Base-by-base conservation (phyloP, 2,888 invertebrate species). In the Melanostoma scalare region DNA sequence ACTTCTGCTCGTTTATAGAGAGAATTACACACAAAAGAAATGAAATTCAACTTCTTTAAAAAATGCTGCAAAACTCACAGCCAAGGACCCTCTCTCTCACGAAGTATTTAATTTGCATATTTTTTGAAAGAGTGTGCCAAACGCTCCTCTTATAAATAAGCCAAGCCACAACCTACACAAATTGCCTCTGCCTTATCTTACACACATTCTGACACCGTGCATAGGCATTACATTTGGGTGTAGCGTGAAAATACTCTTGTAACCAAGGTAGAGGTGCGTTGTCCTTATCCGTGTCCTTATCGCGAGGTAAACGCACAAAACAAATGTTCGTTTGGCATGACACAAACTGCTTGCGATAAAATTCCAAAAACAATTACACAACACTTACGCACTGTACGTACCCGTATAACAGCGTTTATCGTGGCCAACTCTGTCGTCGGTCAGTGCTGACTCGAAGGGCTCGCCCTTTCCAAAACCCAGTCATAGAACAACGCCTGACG, bases 321-420 rank as follows among this genome's bases (percentile, higher is more conserved):
- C 84, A 84, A 84, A 75, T 78, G 84, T 84, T 84, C 84, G 60
- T 74, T 84, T 71, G 78, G 84, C 84, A 84, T 84, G 84, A 78
- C 74, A 84, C 74, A 74, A 63, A 84, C 74, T 65, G 74, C 69
- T 69, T 71, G 78, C 56, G 78, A 84, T 84, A 78, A 78, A 74
- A 44, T 68, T 71, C 69, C 60, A 56, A 53, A 67, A 78, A 78
- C 67, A 84, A 84, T 78, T 77, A 74, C 68, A 50, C 35, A 84
- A 78, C 71, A 69, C 71, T 78, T 78, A 78, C 78, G 74, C 74
- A 50, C 53, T 35, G 31, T 50, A 38, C 31, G 8, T 31, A 8
- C 2, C 20, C 33, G 9, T 42, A 30, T 56, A 40, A 46, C 35
- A 30, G 42, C 46, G 60, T 65, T 65, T 65, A 80, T 69, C 63